phyloP scores from a whole-genome alignment of 1,140 invertebrate species.

The Pectinophora gossypiella region DNA sequence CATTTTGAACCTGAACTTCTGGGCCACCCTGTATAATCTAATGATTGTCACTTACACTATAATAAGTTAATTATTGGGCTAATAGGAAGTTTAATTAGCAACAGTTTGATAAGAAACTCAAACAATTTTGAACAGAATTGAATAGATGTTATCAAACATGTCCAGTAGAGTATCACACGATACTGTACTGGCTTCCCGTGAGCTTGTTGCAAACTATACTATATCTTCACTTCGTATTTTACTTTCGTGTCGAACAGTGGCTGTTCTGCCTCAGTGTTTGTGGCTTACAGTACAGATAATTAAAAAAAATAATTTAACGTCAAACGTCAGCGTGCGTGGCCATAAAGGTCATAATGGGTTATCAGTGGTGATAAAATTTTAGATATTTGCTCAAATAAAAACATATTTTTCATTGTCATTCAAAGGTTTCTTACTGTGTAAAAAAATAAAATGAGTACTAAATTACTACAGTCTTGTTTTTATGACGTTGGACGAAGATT shows the following conservation, averaged over 20 bases:
- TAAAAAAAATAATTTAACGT: background rate
- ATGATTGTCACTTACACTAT: too few species aligned
- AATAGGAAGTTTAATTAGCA: too few species aligned
- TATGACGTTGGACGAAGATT: conserved; percentile 27
- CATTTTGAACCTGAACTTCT: too few species aligned
- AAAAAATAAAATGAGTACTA: conserved; percentile 34
- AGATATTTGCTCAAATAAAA: conserved; percentile 23
- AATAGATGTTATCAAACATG: too few species aligned
- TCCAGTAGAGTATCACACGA: too few species aligned
- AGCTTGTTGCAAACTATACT: too few species aligned
- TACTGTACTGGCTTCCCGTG: too few species aligned
- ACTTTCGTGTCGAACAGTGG: background rate
- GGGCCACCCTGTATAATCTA: too few species aligned
- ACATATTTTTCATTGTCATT: conserved; percentile 19
- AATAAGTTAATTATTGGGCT: too few species aligned
- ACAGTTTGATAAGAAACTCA: too few species aligned
- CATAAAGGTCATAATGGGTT: conserved; percentile 65
- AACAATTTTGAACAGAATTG: too few species aligned
- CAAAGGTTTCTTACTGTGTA: background rate
- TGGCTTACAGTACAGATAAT: background rate
- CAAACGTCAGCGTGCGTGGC: conserved; percentile 10
- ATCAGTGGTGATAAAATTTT: conserved; percentile 50
- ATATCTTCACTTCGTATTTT: too few species aligned
- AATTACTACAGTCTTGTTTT: conserved; percentile 30
- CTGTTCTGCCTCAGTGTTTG: background rate